Conservation (phyloP, 2,113 vertebrate genomes). For the Onychostruthus taczanowskii region DNA sequence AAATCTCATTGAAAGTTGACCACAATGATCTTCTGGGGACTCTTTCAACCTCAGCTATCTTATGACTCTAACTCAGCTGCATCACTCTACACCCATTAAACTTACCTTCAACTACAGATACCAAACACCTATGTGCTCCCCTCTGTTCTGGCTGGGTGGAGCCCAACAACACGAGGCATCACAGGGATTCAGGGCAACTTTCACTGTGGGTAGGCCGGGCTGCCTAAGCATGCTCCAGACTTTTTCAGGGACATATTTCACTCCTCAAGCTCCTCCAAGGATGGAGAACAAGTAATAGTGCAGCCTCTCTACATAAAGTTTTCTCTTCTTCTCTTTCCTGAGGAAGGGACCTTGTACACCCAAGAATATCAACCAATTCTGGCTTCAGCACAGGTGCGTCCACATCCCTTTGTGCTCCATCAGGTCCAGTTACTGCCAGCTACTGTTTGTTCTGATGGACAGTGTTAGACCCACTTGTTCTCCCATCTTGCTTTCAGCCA, state of each 20-base stretch:
- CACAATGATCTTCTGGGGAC: not conserved
- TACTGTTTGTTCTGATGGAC: not conserved
- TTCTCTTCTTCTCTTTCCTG: not conserved
- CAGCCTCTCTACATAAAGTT: not conserved
- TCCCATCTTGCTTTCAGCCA: fast-evolving
- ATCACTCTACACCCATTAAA: not conserved
- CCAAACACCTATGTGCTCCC: not conserved
- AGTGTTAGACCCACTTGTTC: not conserved
- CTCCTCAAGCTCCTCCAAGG: not conserved
- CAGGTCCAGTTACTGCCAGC: not conserved
- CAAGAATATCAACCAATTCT: not conserved
- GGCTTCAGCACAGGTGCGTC: not conserved
- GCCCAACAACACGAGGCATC: not conserved
- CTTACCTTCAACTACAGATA: not conserved
- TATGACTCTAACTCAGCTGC: not conserved
- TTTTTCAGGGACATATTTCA: not conserved
- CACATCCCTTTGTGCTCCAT: not conserved
- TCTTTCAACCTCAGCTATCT: not conserved
- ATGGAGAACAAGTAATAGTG: not conserved
- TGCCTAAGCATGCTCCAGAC: not conserved
- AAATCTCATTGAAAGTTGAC: not conserved
- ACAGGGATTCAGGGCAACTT: not conserved
- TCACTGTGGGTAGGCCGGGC: not conserved
- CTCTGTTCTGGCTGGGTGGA: not conserved
- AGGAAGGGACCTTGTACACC: not conserved